A percentile compares a stretch with the other conserved stretches of the same genome.
These are phyloP conservation scores for Athalia rosae DNA, from an alignment of 2,888 invertebrate genomes.

Conservation along the genomic window DNA sequence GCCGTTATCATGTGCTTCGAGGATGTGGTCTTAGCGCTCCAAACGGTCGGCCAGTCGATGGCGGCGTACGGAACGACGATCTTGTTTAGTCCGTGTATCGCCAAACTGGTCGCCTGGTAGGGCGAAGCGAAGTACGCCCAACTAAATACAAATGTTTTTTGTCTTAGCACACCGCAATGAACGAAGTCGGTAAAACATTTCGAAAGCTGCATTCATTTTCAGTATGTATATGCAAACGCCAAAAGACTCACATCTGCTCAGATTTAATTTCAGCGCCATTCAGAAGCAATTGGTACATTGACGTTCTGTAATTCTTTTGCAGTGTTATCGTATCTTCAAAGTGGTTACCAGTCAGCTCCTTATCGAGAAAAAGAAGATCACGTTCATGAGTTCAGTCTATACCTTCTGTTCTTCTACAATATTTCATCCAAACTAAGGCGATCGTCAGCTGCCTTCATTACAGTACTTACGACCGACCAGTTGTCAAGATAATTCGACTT, in stretches of 20 bases:
- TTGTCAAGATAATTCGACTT: conserved; percentile 48
- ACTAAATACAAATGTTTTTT: conserved; percentile 48
- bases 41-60: conserved; percentile 54
- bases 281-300: conserved; percentile 56
- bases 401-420: conserved; percentile 38
- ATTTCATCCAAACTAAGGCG: background rate
- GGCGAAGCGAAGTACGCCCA: conserved; percentile 63
- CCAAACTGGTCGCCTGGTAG: conserved; percentile 55
- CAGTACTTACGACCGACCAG: background rate
- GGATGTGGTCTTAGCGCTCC: conserved; percentile 35
- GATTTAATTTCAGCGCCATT: conserved; percentile 53
- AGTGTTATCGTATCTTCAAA: conserved; percentile 58
- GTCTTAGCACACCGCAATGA: too few species aligned
- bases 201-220: background rate
- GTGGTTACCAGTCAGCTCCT: conserved; percentile 56
- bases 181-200: conserved; percentile 18
- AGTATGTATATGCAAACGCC: background rate
- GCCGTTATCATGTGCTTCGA: conserved; percentile 56
- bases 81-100: conserved; percentile 56
- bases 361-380: conserved; percentile 47
- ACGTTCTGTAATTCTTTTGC: conserved; percentile 56
- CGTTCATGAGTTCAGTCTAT: conserved; percentile 28
- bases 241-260: conserved; percentile 57
- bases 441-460: conserved; percentile 35
- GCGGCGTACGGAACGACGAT: conserved; percentile 62